Evolutionary conservation across 2,113 vertebrate species (phyloP), one percentile per base, ranked within the genome.

Genomic region (Chaenogobius annularis): DNA sequence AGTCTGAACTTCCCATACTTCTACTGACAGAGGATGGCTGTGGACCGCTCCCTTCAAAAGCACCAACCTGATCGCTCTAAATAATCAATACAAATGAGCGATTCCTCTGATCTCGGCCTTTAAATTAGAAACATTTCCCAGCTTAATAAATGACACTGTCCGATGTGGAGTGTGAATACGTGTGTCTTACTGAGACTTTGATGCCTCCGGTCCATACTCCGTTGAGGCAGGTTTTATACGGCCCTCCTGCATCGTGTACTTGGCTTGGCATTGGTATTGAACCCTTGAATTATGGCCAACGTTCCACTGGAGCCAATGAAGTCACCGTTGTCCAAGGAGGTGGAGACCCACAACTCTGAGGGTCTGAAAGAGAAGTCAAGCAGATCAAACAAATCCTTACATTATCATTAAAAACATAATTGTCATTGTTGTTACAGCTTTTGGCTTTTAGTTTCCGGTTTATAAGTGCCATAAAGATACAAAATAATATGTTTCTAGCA

Each of bases 161-260:
- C 44, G 12, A 10, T 20, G 17, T 55, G 31, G 23, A 26, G 56
- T 14, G 56, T 59, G 12, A 46, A 59, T 31, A 47, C 23, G 5
- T 50, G 13, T 62, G 62, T 81, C 85, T 85, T 77, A 89, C 89
- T 55, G 43, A 78, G 61, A 61, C 89, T 55, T 0, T 71, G 17
- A 81, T 44, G 0, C 19, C 3, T 50, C n/a, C 68, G 0, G 13
- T 73, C 89, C 89, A 87, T 56, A 8, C 20, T 40, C 82, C 82
- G n/a, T 73, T 2, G n/a, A 0, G 0, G 47, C 89, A 91, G 35
- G 10, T 79, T 66, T n/a, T 44, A 50, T 50, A 10, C 1, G 23
- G 14, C 1, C 14, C 1, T n/a, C 75, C 5, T 76, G 20, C 47
- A 88, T 19, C 2, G 0, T 40, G 66, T 85, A 80, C 12, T 12